Evolutionary conservation across 2,888 invertebrate species (phyloP), one percentile per base, ranked within the genome.

Genomic region (Phrixothrix hirtus): DNA sequence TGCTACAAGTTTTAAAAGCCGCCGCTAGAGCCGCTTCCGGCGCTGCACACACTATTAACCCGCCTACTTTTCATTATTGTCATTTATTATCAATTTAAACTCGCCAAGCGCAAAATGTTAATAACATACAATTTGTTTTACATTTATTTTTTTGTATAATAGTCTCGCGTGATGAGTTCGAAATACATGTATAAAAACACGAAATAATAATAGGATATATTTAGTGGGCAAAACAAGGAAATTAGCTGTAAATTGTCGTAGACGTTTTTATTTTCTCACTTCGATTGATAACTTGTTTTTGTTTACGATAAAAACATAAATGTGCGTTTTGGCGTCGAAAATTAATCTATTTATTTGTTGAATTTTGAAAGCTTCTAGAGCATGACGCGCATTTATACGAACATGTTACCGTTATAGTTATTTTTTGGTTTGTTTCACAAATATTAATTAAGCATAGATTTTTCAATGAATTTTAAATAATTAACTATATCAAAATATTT

Each of bases 11-110:
- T 62, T 57, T 49, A 57, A 63, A 64, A 70, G 67, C 68, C 58
- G 66, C 67, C 68, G 62, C 65, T 60, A 62, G 61, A 53, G 63
- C 60, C 64, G 68, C 70, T 73, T 73, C 72, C 72, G 69, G 72
- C 69, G 68, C 62, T 65, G 65, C 57, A 59, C 67, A 71, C 69
- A 68, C 66, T 67, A 72, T 64, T 65, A 64, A 63, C 62, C 66
- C 72, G 72, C 74, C 73, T 62, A 64, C 72, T 62, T 71, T 74
- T 73, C 71, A 74, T 75, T 75, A 75, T 73, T 74, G 74, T 75
- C 74, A 75, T 75, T 74, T 73, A 73, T 73, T 74, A 74, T 72
- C 73, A 75, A 75, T 75, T 74, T 73, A 69, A 66, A 71, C 64
- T 66, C 71, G 72, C 62, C 64, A 61, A 73, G 74, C 74, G 75